Evolutionary conservation across 2,888 invertebrate genomes (phyloP).

Genomic region (Muschampia staudingeri): DNA sequence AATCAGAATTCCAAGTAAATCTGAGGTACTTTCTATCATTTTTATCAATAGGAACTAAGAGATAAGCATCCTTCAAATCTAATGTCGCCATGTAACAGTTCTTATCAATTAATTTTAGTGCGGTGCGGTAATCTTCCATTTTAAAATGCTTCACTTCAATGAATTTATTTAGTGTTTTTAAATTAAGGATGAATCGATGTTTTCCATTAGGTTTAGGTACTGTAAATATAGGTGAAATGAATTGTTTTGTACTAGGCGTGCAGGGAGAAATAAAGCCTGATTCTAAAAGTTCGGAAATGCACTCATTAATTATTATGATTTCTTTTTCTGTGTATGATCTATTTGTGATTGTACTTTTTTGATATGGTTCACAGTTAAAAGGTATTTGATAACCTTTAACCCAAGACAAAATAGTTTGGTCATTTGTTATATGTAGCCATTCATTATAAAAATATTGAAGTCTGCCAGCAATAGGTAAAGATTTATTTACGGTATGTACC

Average conservation of each 20-base stretch:
- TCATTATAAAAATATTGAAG: constrained; percentile 42
- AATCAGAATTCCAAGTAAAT: too few species aligned
- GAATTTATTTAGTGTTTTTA: constrained; percentile 12
- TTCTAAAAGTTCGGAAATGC: constrained; percentile 30
- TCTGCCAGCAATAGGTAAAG: constrained; percentile 43
- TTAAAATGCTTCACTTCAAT: too few species aligned
- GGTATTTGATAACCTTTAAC: constrained; percentile 57
- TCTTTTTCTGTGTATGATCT: constrained; percentile 12
- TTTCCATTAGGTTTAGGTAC: constrained; percentile 49
- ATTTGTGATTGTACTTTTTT: constrained; percentile 10
- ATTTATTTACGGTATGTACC: constrained; percentile 22
- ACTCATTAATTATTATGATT: constrained; percentile 20
- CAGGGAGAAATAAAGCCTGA: constrained; percentile 51
- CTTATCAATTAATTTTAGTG: too few species aligned
- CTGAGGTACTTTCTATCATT: too few species aligned
- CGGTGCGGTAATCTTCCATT: too few species aligned
- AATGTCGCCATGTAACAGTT: too few species aligned
- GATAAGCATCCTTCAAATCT: too few species aligned
- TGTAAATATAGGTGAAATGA: constrained; percentile 56
- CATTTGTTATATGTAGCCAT: constrained; percentile 51
- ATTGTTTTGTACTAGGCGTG: constrained; percentile 43
- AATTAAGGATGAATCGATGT: constrained; percentile 40
- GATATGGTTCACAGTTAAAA: constrained; percentile 30
- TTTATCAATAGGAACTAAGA: too few species aligned
- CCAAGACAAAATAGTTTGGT: constrained; percentile 48